phyloP scores from a whole-genome alignment of 2,888 invertebrate genomes.

The Fissipunctia ypsillon region DNA sequence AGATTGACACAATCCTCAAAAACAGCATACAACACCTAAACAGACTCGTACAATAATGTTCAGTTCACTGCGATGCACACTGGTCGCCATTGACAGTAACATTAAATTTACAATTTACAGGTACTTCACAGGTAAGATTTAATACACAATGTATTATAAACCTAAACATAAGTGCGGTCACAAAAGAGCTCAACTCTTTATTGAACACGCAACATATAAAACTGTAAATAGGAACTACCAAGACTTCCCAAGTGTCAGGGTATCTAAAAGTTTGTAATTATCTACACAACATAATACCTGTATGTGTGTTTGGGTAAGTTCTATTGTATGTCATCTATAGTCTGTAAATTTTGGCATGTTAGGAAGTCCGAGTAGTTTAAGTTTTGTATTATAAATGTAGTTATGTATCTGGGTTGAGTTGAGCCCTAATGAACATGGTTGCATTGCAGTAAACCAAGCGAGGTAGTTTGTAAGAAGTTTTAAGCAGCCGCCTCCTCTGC shows the following conservation, averaged over 20 bases:
- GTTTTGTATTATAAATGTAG: conserved; percentile 68
- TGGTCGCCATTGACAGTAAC: conserved; percentile 80
- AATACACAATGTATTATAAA: conserved; percentile 86
- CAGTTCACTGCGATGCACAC: conserved; percentile 89
- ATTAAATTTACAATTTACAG: conserved; percentile 90
- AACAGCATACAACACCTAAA: conserved; percentile 87
- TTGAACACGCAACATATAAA: conserved; percentile 75
- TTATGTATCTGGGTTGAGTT: conserved; percentile 83
- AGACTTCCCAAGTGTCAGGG: conserved; percentile 64
- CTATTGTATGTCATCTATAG: conserved; percentile 54
- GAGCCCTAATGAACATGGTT: conserved; percentile 86
- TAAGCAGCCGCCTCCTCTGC: conserved; percentile 91
- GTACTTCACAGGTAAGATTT: conserved; percentile 89
- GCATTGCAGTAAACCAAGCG: conserved; percentile 90
- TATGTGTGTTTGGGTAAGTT: conserved; percentile 36
- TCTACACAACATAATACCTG: conserved; percentile 34
- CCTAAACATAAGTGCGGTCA: conserved; percentile 85
- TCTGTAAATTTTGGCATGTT: conserved; percentile 66
- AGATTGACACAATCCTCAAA: conserved; percentile 85
- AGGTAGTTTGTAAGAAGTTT: conserved; percentile 69
- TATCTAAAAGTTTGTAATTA: conserved; percentile 52
- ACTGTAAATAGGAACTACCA: conserved; percentile 61
- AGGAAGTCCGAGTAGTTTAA: conserved; percentile 63
- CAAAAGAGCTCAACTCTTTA: conserved; percentile 87
- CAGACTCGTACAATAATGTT: conserved; percentile 73